Base-by-base conservation (phyloP, 2,797 vertebrate genomes). In the Falco peregrinus region DNA sequence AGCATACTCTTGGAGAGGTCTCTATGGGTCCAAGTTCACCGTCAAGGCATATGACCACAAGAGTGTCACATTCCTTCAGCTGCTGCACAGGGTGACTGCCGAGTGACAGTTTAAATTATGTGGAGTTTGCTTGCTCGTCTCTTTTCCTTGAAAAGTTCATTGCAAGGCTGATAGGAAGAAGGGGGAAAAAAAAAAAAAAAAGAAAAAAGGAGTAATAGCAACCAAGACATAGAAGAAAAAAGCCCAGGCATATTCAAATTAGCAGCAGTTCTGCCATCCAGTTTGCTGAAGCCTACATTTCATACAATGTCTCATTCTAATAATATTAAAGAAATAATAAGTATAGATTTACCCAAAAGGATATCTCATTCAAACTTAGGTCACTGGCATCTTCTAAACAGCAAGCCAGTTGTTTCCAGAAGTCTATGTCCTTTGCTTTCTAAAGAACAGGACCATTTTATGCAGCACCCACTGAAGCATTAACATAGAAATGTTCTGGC, bases 221-320 rank as follows among this genome's bases (percentile, higher is more conserved):
- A 97, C 57, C 24, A 91, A 78, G 79, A 84, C 37, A 79, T 15
- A 81, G 61, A 96, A 94, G 84, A 59, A 70, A 86, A 91, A 90
- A 91, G 51, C 82, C 31, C n/a, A 86, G 37, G 87, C 92, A 78
- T 26, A 86, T 19, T 86, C 83, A 88, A 86, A 73, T 77, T 87
- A 90, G 76, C 26, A 70, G 84, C 92, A 94, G 65, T 51, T 70
- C 80, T 77, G 94, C 93, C 92, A 96, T 87, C n/a, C 59, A 67
- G 54, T 54, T 50, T 37, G 59, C 88, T 35, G 51, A 31, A 94
- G 95, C 95, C 93, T 97, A 84, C 67, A 96, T 96, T 94, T 96
- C 92, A 94, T 67, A 89, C 91, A 68, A 67, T 96, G 92, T 94
- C 93, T 93, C 92, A 78, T 83, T 91, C 87, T 87, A 93, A 93